Evolutionary conservation across 2,113 vertebrate species (phyloP).

Genomic region (Sarotherodon lohbergeri): DNA sequence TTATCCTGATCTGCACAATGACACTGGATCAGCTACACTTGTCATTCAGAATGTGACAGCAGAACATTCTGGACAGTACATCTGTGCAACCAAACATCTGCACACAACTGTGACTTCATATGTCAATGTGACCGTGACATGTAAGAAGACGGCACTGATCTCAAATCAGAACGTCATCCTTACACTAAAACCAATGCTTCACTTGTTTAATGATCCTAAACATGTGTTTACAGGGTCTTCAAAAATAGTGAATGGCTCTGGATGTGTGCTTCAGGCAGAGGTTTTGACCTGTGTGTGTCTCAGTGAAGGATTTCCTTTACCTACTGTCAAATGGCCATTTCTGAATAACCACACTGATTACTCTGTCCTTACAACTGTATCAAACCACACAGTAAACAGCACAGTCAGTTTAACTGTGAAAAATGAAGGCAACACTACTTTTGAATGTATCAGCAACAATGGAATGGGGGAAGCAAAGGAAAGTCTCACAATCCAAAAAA

Average conservation of each 20-base stretch:
- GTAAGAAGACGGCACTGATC: slow-evolving; percentile 5
- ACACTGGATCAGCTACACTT: background rate
- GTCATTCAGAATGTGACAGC: background rate
- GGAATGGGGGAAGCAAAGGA: background rate
- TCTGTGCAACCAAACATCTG: slow-evolving; percentile 9
- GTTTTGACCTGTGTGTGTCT: slow-evolving; percentile 47
- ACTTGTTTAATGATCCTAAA: background rate
- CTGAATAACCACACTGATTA: background rate
- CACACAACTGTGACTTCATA: background rate
- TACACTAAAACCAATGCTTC: background rate
- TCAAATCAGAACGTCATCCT: background rate
- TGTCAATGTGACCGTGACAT: slow-evolving; percentile 1
- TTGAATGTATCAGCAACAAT: slow-evolving; percentile 27
- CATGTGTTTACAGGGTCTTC: background rate
- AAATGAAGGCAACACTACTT: too few species aligned
- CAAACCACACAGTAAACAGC: slow-evolving; percentile 20
- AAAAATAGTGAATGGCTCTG: background rate
- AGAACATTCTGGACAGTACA: slow-evolving; percentile 24
- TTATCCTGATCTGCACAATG: background rate
- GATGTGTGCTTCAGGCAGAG: background rate
- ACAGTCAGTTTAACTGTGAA: background rate
- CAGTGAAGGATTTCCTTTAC: slow-evolving; percentile 29
- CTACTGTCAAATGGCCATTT: slow-evolving; percentile 37
- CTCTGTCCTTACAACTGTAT: background rate
- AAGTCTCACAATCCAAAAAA: background rate